A percentile compares a stretch with the other conserved stretches of the same genome.
Conservation (phyloP, 1,140 invertebrate genomes). For the Periplaneta americana region DNA sequence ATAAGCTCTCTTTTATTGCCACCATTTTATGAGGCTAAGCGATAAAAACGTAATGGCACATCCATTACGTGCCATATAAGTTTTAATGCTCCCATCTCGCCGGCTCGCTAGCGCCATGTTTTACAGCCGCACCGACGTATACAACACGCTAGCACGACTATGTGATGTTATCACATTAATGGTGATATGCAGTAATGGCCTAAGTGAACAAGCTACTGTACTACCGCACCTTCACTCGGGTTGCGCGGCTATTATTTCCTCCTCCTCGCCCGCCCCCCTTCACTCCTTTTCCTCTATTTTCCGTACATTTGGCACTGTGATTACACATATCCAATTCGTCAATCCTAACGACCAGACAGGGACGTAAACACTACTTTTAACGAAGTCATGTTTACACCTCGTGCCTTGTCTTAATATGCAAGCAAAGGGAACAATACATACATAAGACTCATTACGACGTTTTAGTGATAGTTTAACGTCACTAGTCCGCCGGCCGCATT, state of each 20-base stretch:
- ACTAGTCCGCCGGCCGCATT: too few species aligned
- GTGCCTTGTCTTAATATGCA: too few species aligned
- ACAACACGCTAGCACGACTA: background rate
- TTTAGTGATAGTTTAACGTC: too few species aligned
- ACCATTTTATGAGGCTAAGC: background rate
- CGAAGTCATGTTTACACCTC: too few species aligned
- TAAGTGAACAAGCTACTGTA: background rate
- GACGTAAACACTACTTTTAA: background rate
- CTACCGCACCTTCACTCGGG: too few species aligned
- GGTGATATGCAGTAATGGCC: background rate
- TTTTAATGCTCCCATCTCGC: background rate
- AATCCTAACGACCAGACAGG: background rate
- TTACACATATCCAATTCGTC: background rate
- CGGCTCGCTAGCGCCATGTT: background rate
- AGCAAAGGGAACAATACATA: too few species aligned
- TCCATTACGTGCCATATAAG: background rate
- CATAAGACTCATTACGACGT: too few species aligned
- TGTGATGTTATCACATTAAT: background rate
- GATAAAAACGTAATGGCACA: background rate
- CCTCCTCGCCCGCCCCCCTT: background rate
- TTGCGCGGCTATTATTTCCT: background rate
- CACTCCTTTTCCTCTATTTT: background rate
- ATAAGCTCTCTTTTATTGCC: constrained; percentile 1
- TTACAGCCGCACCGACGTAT: background rate
- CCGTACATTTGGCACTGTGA: background rate